Conservation (phyloP, 1,140 invertebrate genomes). For the Brachionus rubens region DNA sequence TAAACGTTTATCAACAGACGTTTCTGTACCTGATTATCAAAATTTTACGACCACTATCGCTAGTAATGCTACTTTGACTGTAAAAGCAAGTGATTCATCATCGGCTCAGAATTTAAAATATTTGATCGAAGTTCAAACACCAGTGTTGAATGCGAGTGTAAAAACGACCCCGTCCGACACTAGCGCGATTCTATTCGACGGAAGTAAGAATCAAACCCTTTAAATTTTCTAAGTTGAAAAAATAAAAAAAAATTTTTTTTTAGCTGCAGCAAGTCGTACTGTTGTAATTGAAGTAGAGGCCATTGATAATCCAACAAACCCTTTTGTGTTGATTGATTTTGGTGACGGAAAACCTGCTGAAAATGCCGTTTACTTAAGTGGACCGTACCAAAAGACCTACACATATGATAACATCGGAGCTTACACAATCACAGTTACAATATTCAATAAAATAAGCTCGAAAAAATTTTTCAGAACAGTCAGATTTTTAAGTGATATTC, state of each 20-base stretch:
- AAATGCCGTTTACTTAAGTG: neutral
- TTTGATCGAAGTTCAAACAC: slow-evolving; percentile 2
- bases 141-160: neutral
- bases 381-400: neutral
- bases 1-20: too few relatives aligned
- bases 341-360: neutral
- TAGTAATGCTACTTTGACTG: slow-evolving; percentile 11
- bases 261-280: neutral
- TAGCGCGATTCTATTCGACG: neutral
- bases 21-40: slow-evolving; percentile 3
- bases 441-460: slow-evolving; percentile 11
- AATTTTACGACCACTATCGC: neutral
- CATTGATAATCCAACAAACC: neutral
- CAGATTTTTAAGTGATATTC: slow-evolving; percentile 3
- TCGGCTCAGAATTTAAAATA: slow-evolving; percentile 10
- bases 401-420: neutral
- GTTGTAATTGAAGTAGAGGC: neutral
- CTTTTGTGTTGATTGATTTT: neutral
- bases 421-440: neutral
- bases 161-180: neutral
- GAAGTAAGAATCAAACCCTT: neutral
- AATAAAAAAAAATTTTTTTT: neutral
- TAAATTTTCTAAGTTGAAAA: neutral
- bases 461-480: neutral
- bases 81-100: slow-evolving; percentile 12